These are phyloP conservation scores for Mythimna loreyi DNA, from an alignment of 2,888 invertebrate genomes.

Conservation along the genomic window DNA sequence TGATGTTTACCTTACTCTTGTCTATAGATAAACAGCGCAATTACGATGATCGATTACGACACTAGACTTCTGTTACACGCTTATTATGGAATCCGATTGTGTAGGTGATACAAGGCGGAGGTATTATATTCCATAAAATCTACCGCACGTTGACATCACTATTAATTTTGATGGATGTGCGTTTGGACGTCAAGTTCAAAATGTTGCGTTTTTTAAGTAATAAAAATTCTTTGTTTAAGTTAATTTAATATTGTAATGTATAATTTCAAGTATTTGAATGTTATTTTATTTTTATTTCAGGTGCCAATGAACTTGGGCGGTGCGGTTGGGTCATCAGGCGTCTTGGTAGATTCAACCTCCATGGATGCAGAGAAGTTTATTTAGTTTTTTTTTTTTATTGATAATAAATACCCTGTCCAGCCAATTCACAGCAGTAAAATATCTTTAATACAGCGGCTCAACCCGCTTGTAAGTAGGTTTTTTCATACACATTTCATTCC, in stretches of 20 bases:
- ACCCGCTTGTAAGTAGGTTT: too few relatives aligned
- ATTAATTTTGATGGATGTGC: constrained; percentile 80
- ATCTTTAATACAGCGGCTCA: background rate
- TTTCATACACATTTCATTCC: too few relatives aligned
- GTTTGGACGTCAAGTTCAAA: constrained; percentile 43
- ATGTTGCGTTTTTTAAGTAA: constrained; percentile 22
- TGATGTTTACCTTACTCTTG: constrained; percentile 78
- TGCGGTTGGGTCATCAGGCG: background rate
- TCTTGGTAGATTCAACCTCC: background rate
- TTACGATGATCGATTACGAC: constrained; percentile 86
- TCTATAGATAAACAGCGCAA: constrained; percentile 74
- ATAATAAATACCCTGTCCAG: background rate
- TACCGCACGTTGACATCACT: constrained; percentile 77
- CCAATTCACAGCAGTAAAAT: too few relatives aligned
- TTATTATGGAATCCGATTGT: constrained; percentile 76
- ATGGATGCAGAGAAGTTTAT: constrained; percentile 65
- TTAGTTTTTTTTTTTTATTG: background rate
- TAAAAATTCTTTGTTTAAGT: constrained; percentile 25
- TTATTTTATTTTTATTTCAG: constrained; percentile 64
- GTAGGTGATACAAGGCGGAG: constrained; percentile 66
- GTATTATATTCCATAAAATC: constrained; percentile 80
- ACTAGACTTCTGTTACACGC: constrained; percentile 78
- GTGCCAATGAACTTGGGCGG: constrained; percentile 13
- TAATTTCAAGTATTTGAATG: constrained; percentile 45
- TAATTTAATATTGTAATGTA: constrained; percentile 31